Conservation (phyloP, 2,113 vertebrate genomes). For the Macaca nemestrina region DNA sequence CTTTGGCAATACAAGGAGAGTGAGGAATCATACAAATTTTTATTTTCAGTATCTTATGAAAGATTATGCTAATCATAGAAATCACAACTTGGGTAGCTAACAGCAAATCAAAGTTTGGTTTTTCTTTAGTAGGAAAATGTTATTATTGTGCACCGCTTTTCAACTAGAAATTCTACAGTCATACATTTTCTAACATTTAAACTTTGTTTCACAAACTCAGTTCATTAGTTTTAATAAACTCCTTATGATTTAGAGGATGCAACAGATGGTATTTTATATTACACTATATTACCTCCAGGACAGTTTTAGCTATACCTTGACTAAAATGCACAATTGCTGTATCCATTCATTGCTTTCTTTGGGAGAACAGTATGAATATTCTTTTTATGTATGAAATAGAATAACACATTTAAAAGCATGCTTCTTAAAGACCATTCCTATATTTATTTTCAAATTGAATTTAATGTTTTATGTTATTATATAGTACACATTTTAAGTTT, state of each 20-base stretch:
- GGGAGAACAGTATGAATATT: slow-evolving; percentile 11
- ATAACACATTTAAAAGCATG: slow-evolving; percentile 11
- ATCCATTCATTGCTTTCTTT: slow-evolving; percentile 48
- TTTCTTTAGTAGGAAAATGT: slow-evolving; percentile 49
- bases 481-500: neutral
- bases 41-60: slow-evolving; percentile 70
- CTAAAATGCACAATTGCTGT: neutral
- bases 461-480: neutral
- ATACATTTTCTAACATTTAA: slow-evolving; percentile 48
- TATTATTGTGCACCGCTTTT: slow-evolving; percentile 51
- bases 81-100: slow-evolving; percentile 69
- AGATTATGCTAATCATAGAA: slow-evolving; percentile 76
- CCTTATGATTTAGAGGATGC: slow-evolving; percentile 33
- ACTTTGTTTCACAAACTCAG: slow-evolving; percentile 61
- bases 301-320: slow-evolving; percentile 16
- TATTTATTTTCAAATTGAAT: slow-evolving; percentile 39
- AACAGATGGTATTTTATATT: slow-evolving; percentile 34
- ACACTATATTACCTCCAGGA: slow-evolving; percentile 38
- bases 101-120: slow-evolving; percentile 59
- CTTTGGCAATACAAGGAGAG: slow-evolving; percentile 61
- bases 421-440: neutral
- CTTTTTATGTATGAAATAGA: neutral
- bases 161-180: slow-evolving; percentile 36
- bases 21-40: slow-evolving; percentile 73
- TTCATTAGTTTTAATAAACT: slow-evolving; percentile 57